Conservation (phyloP, 2,797 vertebrate genomes). For the Aulostomus chinensis region DNA sequence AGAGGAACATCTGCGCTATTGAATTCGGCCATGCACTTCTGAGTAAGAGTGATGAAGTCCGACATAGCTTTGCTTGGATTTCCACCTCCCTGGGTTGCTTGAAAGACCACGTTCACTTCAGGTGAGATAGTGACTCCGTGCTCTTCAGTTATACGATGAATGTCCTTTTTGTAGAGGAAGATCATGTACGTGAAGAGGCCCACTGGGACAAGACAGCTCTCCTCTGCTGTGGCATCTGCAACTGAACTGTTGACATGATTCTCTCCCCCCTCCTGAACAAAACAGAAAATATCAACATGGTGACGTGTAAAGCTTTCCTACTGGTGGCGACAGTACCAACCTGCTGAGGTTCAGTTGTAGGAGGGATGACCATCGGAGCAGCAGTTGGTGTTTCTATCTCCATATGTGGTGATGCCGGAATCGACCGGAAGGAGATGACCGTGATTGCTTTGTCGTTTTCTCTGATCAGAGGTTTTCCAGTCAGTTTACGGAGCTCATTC, state of each 20-base stretch:
- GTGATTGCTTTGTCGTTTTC: accelerated
- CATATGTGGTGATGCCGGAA: no score
- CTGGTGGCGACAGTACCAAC: no score
- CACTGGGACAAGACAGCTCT: not conserved
- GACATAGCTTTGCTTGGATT: not conserved
- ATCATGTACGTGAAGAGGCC: conserved; percentile 48
- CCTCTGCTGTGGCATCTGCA: not conserved
- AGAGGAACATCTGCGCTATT: not conserved
- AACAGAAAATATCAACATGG: no score
- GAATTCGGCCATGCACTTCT: accelerated
- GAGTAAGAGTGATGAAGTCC: conserved; percentile 36
- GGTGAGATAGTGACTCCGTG: conserved; percentile 25
- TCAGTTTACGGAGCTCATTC: not conserved
- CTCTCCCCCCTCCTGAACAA: accelerated
- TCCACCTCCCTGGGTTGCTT: not conserved
- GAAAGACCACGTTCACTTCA: conserved; percentile 44
- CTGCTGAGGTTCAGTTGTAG: not conserved
- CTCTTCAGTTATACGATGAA: conserved; percentile 30
- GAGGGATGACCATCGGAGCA: not conserved
- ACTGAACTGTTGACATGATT: not conserved
- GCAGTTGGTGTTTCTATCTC: not conserved
- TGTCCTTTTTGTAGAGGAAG: conserved; percentile 46
- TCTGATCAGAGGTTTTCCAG: accelerated
- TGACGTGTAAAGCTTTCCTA: no score
- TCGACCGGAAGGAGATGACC: no score